These are phyloP conservation scores for Acanthacorydalis orientalis DNA, from an alignment of 2,888 invertebrate genomes.

Conservation along the genomic window DNA sequence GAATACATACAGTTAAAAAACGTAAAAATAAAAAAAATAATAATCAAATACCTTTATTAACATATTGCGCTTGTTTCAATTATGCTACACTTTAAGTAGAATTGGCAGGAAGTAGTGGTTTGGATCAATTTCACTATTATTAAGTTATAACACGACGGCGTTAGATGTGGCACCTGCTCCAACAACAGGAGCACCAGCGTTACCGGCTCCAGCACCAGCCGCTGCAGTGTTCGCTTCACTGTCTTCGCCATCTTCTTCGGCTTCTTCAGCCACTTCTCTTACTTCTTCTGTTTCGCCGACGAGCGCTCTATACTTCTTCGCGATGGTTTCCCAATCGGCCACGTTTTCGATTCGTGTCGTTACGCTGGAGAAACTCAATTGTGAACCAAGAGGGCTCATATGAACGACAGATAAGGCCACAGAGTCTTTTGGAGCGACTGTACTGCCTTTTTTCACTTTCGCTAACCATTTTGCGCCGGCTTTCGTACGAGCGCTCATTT, in stretches of 20 bases:
- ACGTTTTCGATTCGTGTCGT: conserved; percentile 73
- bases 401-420: conserved; percentile 65
- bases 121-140: no score
- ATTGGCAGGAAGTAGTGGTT: no score
- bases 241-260: conserved; percentile 19
- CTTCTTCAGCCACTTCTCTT: conserved; percentile 21
- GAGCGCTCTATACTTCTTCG: conserved; percentile 71
- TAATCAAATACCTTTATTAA: no score
- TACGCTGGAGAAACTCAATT: conserved; percentile 60
- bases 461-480: conserved; percentile 81
- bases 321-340: conserved; percentile 80
- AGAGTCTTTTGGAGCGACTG: conserved; percentile 66
- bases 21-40: no score
- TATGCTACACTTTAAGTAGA: no score
- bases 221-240: conserved; percentile 15
- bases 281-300: conserved; percentile 43
- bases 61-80: no score
- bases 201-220: conserved; percentile 11
- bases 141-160: background rate
- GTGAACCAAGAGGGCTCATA: conserved; percentile 69
- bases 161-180: conserved; percentile 1
- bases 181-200: conserved; percentile 15
- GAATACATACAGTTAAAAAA: no score
- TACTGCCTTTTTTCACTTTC: conserved; percentile 65
- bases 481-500: conserved; percentile 67